Conservation (phyloP, 2,797 vertebrate species). For the Eleutherodactylus coqui region DNA sequence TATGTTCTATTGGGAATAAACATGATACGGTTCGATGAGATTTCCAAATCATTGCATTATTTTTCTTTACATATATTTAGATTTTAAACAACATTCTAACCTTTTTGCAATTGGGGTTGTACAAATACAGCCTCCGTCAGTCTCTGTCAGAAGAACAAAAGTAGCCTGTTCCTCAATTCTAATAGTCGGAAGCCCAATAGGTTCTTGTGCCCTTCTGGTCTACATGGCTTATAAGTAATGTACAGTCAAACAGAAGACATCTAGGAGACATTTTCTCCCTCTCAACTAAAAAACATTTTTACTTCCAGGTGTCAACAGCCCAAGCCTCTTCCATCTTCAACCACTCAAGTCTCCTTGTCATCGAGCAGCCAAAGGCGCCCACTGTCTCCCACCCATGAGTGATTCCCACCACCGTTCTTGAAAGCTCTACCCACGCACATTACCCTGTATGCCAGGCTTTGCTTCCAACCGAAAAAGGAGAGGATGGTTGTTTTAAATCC, state of each 20-base stretch:
- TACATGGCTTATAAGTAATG: background rate
- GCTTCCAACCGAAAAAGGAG: constrained; percentile 24
- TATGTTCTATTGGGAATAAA: too few species aligned
- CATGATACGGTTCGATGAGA: too few species aligned
- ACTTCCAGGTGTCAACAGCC: constrained; percentile 84
- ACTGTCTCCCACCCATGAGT: constrained; percentile 75
- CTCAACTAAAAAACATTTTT: background rate
- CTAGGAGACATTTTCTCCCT: background rate
- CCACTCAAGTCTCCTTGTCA: constrained; percentile 80
- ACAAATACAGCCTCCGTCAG: too few species aligned
- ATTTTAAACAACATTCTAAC: too few species aligned
- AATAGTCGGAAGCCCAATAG: background rate
- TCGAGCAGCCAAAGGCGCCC: constrained; percentile 73
- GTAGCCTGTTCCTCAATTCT: too few species aligned
- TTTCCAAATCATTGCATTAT: too few species aligned
- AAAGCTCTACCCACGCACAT: constrained; percentile 42
- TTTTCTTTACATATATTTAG: too few species aligned
- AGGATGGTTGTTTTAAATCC: background rate
- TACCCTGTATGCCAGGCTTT: constrained; percentile 35
- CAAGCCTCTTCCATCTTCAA: constrained; percentile 79
- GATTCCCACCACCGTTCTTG: constrained; percentile 65
- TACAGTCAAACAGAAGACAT: background rate
- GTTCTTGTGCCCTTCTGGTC: background rate
- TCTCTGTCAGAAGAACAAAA: too few species aligned
- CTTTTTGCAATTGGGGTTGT: too few species aligned